phyloP scores from a whole-genome alignment of 2,797 vertebrate genomes.

The Danio aesculapii region DNA sequence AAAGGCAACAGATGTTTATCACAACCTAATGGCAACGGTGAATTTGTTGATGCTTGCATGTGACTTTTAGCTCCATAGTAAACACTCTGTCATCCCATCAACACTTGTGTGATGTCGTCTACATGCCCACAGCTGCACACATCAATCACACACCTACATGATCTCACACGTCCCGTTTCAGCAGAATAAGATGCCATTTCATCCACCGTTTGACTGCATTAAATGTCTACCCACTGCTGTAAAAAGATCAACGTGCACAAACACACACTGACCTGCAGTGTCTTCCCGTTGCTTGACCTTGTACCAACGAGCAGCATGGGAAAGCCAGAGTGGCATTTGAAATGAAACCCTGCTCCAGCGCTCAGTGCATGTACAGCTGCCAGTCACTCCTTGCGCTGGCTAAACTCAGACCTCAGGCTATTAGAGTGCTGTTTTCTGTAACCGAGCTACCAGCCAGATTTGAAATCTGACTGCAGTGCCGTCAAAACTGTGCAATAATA shows the following conservation, averaged over 20 bases:
- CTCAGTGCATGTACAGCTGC: slow-evolving; percentile 25
- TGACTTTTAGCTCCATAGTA: slow-evolving; percentile 16
- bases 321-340: slow-evolving; percentile 41
- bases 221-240: neutral
- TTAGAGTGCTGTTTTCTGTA: slow-evolving; percentile 34
- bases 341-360: slow-evolving; percentile 30
- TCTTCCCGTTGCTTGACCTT: slow-evolving; percentile 11
- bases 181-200: neutral
- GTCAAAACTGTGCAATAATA: slow-evolving; percentile 42
- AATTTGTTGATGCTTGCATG: slow-evolving; percentile 13
- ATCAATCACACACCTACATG: slow-evolving; percentile 34
- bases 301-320: slow-evolving; percentile 4
- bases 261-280: slow-evolving; percentile 19
- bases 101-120: slow-evolving; percentile 12
- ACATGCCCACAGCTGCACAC: slow-evolving; percentile 30
- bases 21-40: neutral
- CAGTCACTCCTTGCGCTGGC: slow-evolving; percentile 29
- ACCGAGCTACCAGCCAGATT: slow-evolving; percentile 17
- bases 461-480: slow-evolving; percentile 45
- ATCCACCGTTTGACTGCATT: neutral
- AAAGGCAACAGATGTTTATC: neutral
- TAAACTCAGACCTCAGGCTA: slow-evolving; percentile 44
- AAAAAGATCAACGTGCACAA: slow-evolving; percentile 46
- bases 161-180: neutral
- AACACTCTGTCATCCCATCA: slow-evolving; percentile 9